phyloP scores from a whole-genome alignment of 2,888 invertebrate species.

The Chouioia cunea region DNA sequence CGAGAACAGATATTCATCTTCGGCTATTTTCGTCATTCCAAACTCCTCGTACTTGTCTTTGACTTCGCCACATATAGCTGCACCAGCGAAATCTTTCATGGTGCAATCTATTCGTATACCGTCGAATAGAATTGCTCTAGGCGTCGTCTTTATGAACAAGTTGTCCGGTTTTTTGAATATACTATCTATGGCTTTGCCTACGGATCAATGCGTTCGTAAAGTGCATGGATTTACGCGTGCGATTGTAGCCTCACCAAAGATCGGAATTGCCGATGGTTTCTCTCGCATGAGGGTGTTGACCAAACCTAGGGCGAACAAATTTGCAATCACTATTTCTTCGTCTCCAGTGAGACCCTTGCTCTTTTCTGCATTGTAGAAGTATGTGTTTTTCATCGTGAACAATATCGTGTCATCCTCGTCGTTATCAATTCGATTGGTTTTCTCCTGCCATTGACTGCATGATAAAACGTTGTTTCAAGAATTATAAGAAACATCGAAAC shows the following conservation, averaged over 20 bases:
- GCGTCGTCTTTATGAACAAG: conserved; percentile 76
- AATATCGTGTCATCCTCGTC: conserved; percentile 80
- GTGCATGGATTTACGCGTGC: no score
- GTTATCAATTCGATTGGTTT: conserved; percentile 80
- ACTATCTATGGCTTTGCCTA: conserved; percentile 76
- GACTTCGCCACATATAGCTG: conserved; percentile 79
- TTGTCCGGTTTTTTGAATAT: conserved; percentile 77
- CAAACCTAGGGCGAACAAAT: conserved; percentile 77
- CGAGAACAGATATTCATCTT: conserved; percentile 79
- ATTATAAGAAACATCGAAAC: background rate
- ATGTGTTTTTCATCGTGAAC: conserved; percentile 78
- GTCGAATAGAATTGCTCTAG: conserved; percentile 80
- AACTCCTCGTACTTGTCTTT: conserved; percentile 61
- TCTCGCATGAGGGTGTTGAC: conserved; percentile 71
- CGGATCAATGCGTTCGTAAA: no score
- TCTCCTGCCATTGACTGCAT: conserved; percentile 68
- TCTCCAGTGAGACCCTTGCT: conserved; percentile 77
- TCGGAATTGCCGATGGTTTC: conserved; percentile 75
- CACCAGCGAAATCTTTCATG: conserved; percentile 81
- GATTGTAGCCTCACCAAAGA: conserved; percentile 71
- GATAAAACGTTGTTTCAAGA: background rate
- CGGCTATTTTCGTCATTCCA: conserved; percentile 67
- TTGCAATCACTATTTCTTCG: conserved; percentile 78
- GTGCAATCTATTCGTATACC: conserved; percentile 81
- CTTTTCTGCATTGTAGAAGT: conserved; percentile 76